These are phyloP conservation scores for Serranus cabrilla DNA, from an alignment of 2,797 vertebrate genomes.

Conservation along the genomic window DNA sequence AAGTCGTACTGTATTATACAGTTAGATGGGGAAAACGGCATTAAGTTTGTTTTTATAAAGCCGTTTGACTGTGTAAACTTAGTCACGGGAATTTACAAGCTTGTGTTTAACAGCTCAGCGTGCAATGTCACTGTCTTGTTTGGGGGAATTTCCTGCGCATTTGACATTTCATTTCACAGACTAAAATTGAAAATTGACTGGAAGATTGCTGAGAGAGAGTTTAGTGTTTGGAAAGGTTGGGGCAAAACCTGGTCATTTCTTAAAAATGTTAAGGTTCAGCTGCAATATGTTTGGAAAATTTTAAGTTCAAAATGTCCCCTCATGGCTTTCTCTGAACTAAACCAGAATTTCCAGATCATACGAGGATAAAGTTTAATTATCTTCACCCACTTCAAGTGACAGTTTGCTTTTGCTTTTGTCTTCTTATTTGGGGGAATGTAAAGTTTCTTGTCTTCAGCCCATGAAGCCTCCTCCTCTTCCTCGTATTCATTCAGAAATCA, in stretches of 20 bases:
- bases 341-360: constrained; percentile 29
- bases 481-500: constrained; percentile 56
- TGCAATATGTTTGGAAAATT: constrained; percentile 18
- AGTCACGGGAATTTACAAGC: constrained; percentile 63
- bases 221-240: constrained; percentile 61
- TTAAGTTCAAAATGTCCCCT: constrained; percentile 34
- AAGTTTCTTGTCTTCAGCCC: constrained; percentile 18
- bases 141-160: constrained; percentile 73
- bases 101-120: constrained; percentile 6
- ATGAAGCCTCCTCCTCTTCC: constrained; percentile 29
- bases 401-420: background rate
- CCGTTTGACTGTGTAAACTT: constrained; percentile 7
- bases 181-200: constrained; percentile 63
- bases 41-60: constrained; percentile 22
- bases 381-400: background rate
- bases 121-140: constrained; percentile 22
- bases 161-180: constrained; percentile 64
- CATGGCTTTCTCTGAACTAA: constrained; percentile 4
- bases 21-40: constrained; percentile 23
- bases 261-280: constrained; percentile 18
- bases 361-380: constrained; percentile 14
- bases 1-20: background rate
- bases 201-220: constrained; percentile 44
- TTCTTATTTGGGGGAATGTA: background rate
- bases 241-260: constrained; percentile 43